These are phyloP conservation scores for Liodrosophila aerea DNA, from an alignment of 2,888 invertebrate genomes.

Conservation along the genomic window DNA sequence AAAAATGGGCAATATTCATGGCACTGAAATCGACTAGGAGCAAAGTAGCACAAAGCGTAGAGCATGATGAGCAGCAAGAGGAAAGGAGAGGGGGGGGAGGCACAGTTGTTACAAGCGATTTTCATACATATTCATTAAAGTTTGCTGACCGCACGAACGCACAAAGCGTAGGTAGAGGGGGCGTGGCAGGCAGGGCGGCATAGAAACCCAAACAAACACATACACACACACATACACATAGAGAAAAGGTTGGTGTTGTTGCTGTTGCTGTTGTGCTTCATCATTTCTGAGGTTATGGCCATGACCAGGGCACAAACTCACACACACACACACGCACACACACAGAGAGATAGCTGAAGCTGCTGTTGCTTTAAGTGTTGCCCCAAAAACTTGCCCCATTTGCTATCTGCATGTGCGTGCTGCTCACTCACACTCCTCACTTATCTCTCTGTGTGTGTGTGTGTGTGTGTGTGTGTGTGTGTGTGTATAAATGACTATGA, in stretches of 20 bases:
- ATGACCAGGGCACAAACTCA: slow-evolving; percentile 38
- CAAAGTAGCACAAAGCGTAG: not conserved
- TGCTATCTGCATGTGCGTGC: slow-evolving; percentile 54
- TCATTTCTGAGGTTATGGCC: slow-evolving; percentile 75
- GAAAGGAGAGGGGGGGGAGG: not conserved
- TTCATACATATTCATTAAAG: slow-evolving; percentile 78
- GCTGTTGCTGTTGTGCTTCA: slow-evolving; percentile 57
- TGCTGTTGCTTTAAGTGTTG: slow-evolving; percentile 63
- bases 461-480: too few species aligned
- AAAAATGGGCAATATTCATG: slow-evolving; percentile 62
- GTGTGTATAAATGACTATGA: slow-evolving; percentile 50
- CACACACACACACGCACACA: slow-evolving; percentile 36
- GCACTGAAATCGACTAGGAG: slow-evolving; percentile 7
- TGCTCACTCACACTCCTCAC: not conserved
- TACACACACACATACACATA: slow-evolving; percentile 35
- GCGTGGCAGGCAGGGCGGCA: slow-evolving; percentile 13
- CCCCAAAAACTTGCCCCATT: slow-evolving; percentile 57
- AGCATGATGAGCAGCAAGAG: not conserved
- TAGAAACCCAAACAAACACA: slow-evolving; percentile 22
- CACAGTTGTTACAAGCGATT: slow-evolving; percentile 60
- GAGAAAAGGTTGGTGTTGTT: slow-evolving; percentile 25
- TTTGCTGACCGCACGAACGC: slow-evolving; percentile 71
- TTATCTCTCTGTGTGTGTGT: slow-evolving; percentile 17
- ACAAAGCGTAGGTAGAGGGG: slow-evolving; percentile 13
- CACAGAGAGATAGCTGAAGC: slow-evolving; percentile 24